phyloP scores from a whole-genome alignment of 2,888 invertebrate genomes.

The Eurois occulta region DNA sequence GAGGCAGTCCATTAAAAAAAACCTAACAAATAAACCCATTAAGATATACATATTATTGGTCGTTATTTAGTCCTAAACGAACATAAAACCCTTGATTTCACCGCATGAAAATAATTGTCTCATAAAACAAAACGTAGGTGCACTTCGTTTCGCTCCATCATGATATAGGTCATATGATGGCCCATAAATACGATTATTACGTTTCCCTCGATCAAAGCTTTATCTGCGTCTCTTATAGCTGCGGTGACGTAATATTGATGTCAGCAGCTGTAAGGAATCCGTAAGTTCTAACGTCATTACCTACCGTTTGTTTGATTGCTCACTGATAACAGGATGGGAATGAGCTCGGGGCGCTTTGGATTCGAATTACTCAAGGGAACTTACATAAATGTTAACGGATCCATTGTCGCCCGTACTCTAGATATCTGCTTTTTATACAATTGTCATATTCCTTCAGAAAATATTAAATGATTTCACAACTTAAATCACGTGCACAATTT shows the following conservation, averaged over 20 bases:
- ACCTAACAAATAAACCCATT: too few relatives aligned
- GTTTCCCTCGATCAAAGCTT: slow-evolving; percentile 71
- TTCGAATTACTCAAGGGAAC: slow-evolving; percentile 79
- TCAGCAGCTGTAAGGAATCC: slow-evolving; percentile 75
- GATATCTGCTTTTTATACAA: slow-evolving; percentile 28
- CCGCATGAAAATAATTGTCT: slow-evolving; percentile 49
- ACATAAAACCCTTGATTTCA: slow-evolving; percentile 30
- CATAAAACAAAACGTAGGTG: slow-evolving; percentile 57
- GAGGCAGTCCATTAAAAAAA: too few relatives aligned
- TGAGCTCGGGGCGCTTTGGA: slow-evolving; percentile 74
- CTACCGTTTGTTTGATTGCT: slow-evolving; percentile 82
- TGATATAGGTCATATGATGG: slow-evolving; percentile 57
- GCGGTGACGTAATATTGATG: slow-evolving; percentile 73
- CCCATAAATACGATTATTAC: slow-evolving; percentile 71
- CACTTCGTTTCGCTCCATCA: slow-evolving; percentile 32
- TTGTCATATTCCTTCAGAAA: slow-evolving; percentile 19
- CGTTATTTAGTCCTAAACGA: slow-evolving; percentile 13
- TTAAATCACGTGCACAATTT: slow-evolving; percentile 34
- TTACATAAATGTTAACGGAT: slow-evolving; percentile 78
- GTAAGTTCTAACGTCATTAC: slow-evolving; percentile 79
- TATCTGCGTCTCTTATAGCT: slow-evolving; percentile 69
- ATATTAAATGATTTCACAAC: slow-evolving; percentile 6
- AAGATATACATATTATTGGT: too few relatives aligned
- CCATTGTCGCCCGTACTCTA: slow-evolving; percentile 65
- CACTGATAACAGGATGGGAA: slow-evolving; percentile 76